Evolutionary conservation across 2,888 invertebrate genomes (phyloP), one percentile per base, ranked within the genome.

Genomic region (Rhingia campestris): DNA sequence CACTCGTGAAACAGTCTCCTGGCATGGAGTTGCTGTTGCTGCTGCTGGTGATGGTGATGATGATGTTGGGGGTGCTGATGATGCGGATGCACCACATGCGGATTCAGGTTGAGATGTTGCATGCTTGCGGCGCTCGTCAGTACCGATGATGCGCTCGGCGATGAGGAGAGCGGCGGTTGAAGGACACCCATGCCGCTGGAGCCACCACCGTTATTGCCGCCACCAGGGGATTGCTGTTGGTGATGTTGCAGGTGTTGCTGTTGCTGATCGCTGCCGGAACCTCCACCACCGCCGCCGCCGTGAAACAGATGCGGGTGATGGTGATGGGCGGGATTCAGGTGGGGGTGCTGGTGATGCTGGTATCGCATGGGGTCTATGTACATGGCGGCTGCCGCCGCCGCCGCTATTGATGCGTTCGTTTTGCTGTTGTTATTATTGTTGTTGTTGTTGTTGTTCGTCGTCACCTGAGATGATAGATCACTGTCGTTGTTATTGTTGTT

Each of bases 381-480:
- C 91, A 91, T 91, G 54, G 91, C 91, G 75, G 91, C 91, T 86
- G 91, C 91, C 87, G 91, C 91, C 87, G 91, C 91, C 87, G 91
- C 91, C 86, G 91, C 91, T 85, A 91, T 90, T 85, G 91, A 90
- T 86, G 91, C 90, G 88, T 86, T 89, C 87, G 82, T 87, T 87
- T 77, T 86, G 67, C 87, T 90, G 87, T 74, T 22, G 67, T 87
- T 90, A 87, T 74, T 86, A 22, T 49, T 49, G 49, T 49, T 49
- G 75, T 87, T 86, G 49, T 49, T 49, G 49, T 49, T 49, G 75
- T 87, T 90, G 88, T 86, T 89, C 70, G 88, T 86, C 54, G 86
- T 87, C 66, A 89, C 89, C 86, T 90, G 89, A 86, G 89, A 88
- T 87, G 90, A 87, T 69, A 88, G 89, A 87, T 88, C 90, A 86